Percentiles rank a stretch among this genome's conserved stretches.
Conservation (phyloP, 1,140 invertebrate genomes). For the Drosophila pseudoobscura region DNA sequence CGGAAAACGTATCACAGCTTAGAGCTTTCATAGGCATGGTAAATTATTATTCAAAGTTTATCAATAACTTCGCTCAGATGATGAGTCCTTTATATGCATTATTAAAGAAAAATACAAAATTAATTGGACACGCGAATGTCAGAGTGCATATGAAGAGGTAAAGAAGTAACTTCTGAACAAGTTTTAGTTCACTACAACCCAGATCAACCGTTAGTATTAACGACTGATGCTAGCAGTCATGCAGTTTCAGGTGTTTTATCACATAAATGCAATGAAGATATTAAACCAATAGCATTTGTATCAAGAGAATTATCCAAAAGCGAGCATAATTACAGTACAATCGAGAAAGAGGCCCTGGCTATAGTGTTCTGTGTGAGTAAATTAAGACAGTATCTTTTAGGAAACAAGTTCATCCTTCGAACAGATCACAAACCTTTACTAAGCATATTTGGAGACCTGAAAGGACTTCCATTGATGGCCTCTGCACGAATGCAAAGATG, state of each 20-base stretch:
- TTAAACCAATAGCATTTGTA: constrained; percentile 6
- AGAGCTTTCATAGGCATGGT: background rate
- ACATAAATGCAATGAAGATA: background rate
- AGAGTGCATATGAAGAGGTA: background rate
- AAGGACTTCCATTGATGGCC: background rate
- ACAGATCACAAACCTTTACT: background rate
- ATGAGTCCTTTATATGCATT: constrained; percentile 9
- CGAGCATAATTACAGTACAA: background rate
- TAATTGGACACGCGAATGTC: background rate
- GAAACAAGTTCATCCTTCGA: background rate
- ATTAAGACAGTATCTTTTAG: background rate
- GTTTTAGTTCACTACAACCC: constrained; percentile 8
- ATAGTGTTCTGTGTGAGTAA: background rate
- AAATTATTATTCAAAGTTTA: constrained; percentile 4
- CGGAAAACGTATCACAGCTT: constrained; percentile 3
- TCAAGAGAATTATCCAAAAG: too few species aligned
- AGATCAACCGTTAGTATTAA: constrained; percentile 1
- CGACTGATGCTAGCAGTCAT: constrained; percentile 1
- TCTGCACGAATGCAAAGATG: background rate
- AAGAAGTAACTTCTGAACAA: constrained; percentile 1
- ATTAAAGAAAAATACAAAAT: background rate
- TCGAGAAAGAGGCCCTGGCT: background rate
- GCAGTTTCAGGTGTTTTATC: constrained; percentile 2
- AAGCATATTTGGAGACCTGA: background rate
- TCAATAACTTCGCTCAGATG: background rate